Conservation (phyloP, 2,113 vertebrate species). For the Prunella himalayana region DNA sequence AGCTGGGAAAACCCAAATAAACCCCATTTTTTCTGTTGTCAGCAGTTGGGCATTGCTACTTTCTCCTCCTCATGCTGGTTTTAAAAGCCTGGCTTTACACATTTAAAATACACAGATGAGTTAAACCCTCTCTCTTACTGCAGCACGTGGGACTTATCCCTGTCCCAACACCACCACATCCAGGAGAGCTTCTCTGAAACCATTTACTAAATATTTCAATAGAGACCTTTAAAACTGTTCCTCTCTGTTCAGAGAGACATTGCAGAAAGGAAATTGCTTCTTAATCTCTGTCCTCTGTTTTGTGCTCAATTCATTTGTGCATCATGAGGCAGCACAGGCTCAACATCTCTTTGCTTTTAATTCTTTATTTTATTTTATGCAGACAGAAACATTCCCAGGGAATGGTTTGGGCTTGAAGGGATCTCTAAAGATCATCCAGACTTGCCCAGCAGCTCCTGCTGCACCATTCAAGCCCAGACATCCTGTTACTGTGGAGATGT, state of each 20-base stretch:
- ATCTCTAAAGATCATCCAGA: not conserved
- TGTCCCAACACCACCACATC: not conserved
- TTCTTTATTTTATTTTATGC: not conserved
- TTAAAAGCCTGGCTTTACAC: not conserved
- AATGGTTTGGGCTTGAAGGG: not conserved
- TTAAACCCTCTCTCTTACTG: not conserved
- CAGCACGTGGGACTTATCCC: accelerated
- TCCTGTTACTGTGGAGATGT: not conserved
- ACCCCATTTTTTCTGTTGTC: not conserved
- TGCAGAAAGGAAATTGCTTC: not conserved
- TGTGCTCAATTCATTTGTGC: not conserved
- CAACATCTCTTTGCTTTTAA: not conserved
- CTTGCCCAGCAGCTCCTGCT: not conserved
- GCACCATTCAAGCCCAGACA: not conserved
- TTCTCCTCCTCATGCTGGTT: not conserved
- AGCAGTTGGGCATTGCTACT: not conserved
- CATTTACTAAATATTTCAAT: not conserved
- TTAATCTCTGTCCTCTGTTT: not conserved
- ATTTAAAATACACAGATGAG: not conserved
- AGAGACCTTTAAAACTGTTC: not conserved
- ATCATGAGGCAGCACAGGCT: not conserved
- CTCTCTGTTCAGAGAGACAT: not conserved
- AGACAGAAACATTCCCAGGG: not conserved
- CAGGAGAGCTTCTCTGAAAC: not conserved
- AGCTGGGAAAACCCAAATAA: not conserved